A percentile compares a stretch with the other conserved stretches of the same genome.
phyloP scores from a whole-genome alignment of 2,888 invertebrate species.

The Sipha maydis region DNA sequence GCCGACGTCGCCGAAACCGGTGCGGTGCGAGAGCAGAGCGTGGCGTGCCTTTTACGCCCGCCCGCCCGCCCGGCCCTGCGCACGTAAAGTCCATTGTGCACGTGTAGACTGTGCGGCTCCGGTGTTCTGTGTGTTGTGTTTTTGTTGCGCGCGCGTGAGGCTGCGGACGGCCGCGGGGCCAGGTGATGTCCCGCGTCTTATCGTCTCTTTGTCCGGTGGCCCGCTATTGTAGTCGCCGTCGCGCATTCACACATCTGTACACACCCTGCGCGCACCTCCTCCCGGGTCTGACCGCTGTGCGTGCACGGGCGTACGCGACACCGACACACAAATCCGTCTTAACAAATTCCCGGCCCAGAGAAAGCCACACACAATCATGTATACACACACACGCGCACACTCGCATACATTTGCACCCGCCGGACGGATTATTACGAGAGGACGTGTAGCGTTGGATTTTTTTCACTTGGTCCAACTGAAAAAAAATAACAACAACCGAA shows the following conservation, averaged over 20 bases:
- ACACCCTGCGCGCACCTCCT: not conserved
- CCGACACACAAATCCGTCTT: conserved; percentile 8
- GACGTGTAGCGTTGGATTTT: not conserved
- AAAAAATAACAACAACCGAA: not conserved
- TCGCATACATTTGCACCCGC: not conserved
- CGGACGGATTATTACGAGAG: conserved; percentile 1
- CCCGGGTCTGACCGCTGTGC: not conserved
- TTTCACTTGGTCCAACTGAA: no score
- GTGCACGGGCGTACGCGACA: not conserved
- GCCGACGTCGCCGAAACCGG: no score
- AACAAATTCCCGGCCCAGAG: not conserved
- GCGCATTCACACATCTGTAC: not conserved
- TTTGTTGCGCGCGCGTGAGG: conserved; percentile 2
- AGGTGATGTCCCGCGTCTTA: conserved; percentile 32
- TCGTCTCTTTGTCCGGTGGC: conserved; percentile 48
- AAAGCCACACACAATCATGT: not conserved
- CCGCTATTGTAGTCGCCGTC: not conserved
- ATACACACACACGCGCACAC: no score
- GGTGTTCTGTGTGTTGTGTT: not conserved
- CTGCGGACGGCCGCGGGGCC: conserved; percentile 30
- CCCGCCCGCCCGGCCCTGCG: no score
- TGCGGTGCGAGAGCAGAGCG: no score
- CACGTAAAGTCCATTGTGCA: conserved; percentile 34
- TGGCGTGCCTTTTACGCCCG: no score
- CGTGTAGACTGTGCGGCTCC: conserved; percentile 54